A percentile compares a stretch with the other conserved stretches of the same genome.
Conservation (phyloP, 2,797 vertebrate genomes). For the Tadarida brasiliensis region DNA sequence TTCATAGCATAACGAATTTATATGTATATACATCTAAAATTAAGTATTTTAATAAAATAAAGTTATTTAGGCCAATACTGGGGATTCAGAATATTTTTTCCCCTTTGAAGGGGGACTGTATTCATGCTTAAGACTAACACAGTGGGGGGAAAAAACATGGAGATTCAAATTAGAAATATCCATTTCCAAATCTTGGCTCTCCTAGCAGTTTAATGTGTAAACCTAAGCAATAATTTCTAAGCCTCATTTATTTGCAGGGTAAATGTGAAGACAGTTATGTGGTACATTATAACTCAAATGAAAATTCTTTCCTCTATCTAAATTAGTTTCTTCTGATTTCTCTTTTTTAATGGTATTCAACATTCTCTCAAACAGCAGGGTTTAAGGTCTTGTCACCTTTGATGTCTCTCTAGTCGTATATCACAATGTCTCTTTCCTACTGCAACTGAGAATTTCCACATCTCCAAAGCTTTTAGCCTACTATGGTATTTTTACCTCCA, state of each 20-base stretch:
- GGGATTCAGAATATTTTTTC: not conserved
- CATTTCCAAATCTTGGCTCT: not conserved
- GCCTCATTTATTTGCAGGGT: not conserved
- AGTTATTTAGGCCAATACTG: constrained; percentile 20
- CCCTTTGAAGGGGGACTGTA: not conserved
- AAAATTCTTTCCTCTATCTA: constrained; percentile 38
- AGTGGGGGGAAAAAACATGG: not conserved
- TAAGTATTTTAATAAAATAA: constrained; percentile 27
- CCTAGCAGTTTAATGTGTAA: not conserved
- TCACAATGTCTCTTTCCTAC: not conserved
- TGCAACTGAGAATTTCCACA: not conserved
- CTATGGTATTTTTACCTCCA: not conserved
- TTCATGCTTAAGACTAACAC: constrained; percentile 22
- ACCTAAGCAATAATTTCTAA: not conserved
- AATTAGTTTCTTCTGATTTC: not conserved
- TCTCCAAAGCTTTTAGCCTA: not conserved
- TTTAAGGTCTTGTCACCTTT: not conserved
- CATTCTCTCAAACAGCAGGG: not conserved
- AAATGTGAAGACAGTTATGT: not conserved
- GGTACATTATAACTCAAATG: not conserved
- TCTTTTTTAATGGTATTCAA: not conserved
- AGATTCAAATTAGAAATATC: constrained; percentile 34
- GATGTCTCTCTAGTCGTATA: not conserved
- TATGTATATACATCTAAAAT: constrained; percentile 32
- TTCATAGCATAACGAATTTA: constrained; percentile 17